phyloP scores from a whole-genome alignment of 2,113 vertebrate genomes.

The Melanocharis versteri region DNA sequence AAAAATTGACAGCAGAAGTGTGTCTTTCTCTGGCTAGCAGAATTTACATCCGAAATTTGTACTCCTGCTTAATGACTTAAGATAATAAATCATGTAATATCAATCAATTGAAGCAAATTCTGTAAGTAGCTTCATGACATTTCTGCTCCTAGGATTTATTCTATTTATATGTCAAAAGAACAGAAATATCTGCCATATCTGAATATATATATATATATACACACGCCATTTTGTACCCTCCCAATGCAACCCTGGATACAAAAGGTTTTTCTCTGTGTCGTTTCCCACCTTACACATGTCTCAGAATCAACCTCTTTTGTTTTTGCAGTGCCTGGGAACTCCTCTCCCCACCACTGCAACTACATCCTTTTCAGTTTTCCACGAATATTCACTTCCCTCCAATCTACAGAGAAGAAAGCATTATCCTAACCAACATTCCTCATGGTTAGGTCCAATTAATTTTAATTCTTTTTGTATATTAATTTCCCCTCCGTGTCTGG shows the following conservation, averaged over 20 bases:
- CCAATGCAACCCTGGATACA: background rate
- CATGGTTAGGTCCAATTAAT: background rate
- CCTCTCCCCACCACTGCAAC: background rate
- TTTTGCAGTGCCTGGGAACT: background rate
- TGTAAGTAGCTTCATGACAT: background rate
- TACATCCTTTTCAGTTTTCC: background rate
- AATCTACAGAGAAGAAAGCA: background rate
- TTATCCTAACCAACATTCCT: background rate
- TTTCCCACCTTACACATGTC: background rate
- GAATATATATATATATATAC: background rate
- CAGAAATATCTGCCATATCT: background rate
- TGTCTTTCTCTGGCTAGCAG: background rate
- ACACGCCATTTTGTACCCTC: background rate
- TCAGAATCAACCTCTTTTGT: background rate
- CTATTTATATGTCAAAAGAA: background rate
- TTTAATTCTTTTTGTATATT: background rate
- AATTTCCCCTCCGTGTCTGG: background rate
- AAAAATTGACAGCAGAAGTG: background rate
- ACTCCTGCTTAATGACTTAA: background rate
- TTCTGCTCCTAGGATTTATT: background rate
- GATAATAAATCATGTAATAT: background rate
- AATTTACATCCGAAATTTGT: background rate
- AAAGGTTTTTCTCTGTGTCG: background rate
- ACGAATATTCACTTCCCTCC: rapidly evolving
- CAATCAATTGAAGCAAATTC: background rate